Evolutionary conservation across 2,113 vertebrate species (phyloP), one percentile per base, ranked within the genome.

Genomic region (Mastomys coucha): DNA sequence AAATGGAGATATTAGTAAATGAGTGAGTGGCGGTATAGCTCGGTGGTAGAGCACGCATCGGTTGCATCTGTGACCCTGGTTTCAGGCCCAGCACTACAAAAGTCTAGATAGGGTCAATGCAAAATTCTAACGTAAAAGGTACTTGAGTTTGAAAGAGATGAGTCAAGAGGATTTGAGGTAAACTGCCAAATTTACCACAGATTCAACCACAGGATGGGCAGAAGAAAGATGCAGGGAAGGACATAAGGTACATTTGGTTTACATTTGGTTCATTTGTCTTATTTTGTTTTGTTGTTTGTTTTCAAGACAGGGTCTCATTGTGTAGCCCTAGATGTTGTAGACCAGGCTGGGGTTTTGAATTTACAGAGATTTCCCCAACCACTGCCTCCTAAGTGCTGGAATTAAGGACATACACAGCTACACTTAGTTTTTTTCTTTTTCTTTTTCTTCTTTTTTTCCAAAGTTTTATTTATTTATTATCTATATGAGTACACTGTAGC

Each of bases 81-180:
- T 56, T 73, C 7, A 56, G 20, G 36, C n/a, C 4, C 36, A 73
- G 4, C 7, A 13, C 14, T 58, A 42, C 17, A 33, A 63, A 90
- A 82, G 13, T 76, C 13, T 58, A 85, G 39, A 93, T 49, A 11
- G 2, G 63, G 63, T 26, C 60, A 63, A 82, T 22, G 4, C 22
- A 3, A 87, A 77, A 84, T 69, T 96, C 45, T 96, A 36, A 89
- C 89, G 45, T 86, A 69, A 89, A 91, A 93, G n/a, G 36, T 63
- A 28, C 19, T 53, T 91, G 22, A 67, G 81, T 56, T 19, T 76
- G 17, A 80, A 51, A 81, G 17, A 10, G 31, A 17, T 3, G 4
- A 73, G 7, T 81, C 56, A 93, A 58, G 69, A 67, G 58, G 51
- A 75, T 39, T 89, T 45, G 4, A 63, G 10, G 7, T 65, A n/a